Conservation (phyloP, 2,888 invertebrate genomes). For the Lepetodrilus schrolli region DNA sequence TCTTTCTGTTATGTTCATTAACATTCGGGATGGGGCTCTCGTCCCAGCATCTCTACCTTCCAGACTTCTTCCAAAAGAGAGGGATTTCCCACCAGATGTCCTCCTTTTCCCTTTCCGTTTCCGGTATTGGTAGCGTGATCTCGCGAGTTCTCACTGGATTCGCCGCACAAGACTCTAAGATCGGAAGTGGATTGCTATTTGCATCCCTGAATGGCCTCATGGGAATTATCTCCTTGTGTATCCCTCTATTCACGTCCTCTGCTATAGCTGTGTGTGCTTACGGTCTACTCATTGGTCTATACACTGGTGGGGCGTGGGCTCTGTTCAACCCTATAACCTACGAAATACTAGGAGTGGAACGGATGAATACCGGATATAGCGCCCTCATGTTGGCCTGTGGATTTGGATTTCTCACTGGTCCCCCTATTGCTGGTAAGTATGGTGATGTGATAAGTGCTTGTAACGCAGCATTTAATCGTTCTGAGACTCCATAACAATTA, state of each 20-base stretch:
- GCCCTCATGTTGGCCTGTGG: not conserved
- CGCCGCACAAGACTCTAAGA: not conserved
- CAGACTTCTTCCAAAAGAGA: not conserved
- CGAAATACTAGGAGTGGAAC: slow-evolving; percentile 6
- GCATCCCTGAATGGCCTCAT: not conserved
- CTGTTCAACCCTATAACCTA: not conserved
- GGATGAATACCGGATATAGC: not conserved
- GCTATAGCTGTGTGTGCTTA: not conserved
- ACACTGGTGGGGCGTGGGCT: slow-evolving; percentile 13
- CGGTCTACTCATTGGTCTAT: slow-evolving; percentile 1
- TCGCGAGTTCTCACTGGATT: slow-evolving; percentile 5
- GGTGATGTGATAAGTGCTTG: not conserved
- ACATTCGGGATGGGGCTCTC: not conserved
- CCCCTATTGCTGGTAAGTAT: not conserved
- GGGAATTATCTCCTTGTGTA: not conserved
- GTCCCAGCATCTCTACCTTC: not conserved
- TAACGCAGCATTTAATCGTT: not conserved
- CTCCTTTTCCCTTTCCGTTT: not conserved
- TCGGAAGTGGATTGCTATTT: not conserved
- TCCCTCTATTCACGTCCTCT: not conserved
- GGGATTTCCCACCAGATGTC: not conserved
- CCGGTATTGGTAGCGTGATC: not conserved
- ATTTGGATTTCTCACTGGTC: not conserved
- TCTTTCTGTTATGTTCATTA: not conserved
- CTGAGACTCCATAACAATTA: no score